phyloP scores from a whole-genome alignment of 1,140 invertebrate species.

The Sminthurinus signatus region DNA sequence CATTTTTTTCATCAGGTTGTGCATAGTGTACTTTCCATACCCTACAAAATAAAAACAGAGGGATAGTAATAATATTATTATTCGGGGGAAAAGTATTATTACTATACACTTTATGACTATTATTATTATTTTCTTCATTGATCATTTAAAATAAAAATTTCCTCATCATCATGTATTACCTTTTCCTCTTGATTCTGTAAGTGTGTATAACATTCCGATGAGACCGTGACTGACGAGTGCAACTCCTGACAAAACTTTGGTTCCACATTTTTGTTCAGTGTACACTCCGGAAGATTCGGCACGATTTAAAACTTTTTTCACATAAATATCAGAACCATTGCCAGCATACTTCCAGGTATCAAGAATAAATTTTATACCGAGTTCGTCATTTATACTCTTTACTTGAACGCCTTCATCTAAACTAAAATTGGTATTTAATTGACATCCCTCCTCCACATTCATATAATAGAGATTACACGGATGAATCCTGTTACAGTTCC shows the following conservation, averaged over 20 bases:
- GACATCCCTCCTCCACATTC: background rate
- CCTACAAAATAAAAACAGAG: no score
- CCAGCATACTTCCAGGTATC: background rate
- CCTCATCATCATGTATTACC: background rate
- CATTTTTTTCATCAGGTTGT: constrained; percentile 14
- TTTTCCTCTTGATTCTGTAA: background rate
- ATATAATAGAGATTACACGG: background rate
- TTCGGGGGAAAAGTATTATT: no score
- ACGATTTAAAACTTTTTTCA: background rate
- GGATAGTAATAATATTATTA: no score
- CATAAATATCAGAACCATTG: background rate
- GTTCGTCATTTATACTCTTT: background rate
- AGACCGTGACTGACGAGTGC: background rate
- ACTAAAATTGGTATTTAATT: background rate
- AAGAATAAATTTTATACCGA: background rate
- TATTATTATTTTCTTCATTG: no score
- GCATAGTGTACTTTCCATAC: constrained; percentile 16
- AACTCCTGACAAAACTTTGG: background rate
- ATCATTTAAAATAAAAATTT: background rate
- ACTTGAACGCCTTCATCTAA: background rate
- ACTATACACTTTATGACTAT: no score
- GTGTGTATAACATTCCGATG: background rate
- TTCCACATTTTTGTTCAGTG: background rate
- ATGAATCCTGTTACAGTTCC: background rate
- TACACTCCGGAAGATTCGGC: background rate